These are phyloP conservation scores for Coreius guichenoti DNA, from an alignment of 2,797 vertebrate genomes.

Conservation along the genomic window DNA sequence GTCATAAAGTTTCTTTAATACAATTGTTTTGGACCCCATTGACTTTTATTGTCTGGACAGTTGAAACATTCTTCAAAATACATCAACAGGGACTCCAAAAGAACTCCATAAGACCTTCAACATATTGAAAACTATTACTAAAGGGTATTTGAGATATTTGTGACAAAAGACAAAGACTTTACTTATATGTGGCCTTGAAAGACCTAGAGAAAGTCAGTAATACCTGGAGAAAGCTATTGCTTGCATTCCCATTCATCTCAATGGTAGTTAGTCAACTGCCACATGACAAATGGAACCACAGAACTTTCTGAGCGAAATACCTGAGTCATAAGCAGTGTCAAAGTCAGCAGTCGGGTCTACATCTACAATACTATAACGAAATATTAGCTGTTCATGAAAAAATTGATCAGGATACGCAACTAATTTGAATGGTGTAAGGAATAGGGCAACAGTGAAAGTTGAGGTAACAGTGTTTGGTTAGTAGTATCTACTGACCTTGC, in stretches of 20 bases:
- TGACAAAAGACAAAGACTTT: not conserved
- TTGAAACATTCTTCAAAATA: not conserved
- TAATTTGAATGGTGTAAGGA: not conserved
- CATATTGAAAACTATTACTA: not conserved
- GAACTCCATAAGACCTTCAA: not conserved
- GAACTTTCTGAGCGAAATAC: not conserved
- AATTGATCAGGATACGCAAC: not conserved
- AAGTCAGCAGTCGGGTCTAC: not conserved
- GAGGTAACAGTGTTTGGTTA: not conserved
- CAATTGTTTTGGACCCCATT: not conserved
- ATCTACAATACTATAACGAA: not conserved
- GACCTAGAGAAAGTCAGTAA: not conserved
- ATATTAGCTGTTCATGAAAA: not conserved
- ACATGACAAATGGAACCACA: not conserved
- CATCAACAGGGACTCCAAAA: not conserved
- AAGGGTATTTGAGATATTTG: not conserved
- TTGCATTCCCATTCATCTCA: not conserved
- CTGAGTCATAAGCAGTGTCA: not conserved
- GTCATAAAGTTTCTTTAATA: not conserved
- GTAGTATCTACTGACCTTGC: conserved; percentile 86
- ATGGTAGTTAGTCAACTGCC: not conserved
- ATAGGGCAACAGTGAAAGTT: not conserved
- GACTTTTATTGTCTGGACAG: not conserved
- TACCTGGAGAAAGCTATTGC: not conserved
- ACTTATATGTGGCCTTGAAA: not conserved